Base-by-base conservation (phyloP, 1,140 invertebrate genomes). In the Zaprionus africanus region DNA sequence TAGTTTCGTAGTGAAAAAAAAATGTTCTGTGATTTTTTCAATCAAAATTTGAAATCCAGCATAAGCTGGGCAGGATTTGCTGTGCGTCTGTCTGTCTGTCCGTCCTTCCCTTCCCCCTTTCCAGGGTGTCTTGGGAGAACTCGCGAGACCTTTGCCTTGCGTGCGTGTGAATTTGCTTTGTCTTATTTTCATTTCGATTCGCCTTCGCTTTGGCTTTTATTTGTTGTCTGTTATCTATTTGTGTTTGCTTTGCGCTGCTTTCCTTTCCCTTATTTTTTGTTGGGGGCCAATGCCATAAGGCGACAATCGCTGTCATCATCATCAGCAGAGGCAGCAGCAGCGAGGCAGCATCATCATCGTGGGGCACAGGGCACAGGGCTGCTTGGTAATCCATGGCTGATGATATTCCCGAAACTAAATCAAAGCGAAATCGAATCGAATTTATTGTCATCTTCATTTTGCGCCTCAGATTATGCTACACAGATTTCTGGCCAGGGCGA, bases 391-490 rank as follows among this genome's bases (percentile, higher is more conserved):
- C 81, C 85, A 79, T 74, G 82, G 72, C 79, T 88, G 85, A 90
- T 90, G 85, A 88, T 88, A 82, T 90, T 85, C 81, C 75, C 85
- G 78, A 88, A 88, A 90, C 86, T 90, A 90, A 90, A 90, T 90
- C 85, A 90, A 90, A 90, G 84, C 79, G 73, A 88, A 88, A 88
- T 88, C 84, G 85, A 90, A 90, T 86, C 86, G 86, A 90, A 90
- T 90, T 90, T 85, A 90, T 90, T 90, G 85, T 90, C 85, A 82
- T 85, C 85, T 90, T 76, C 86, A 85, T 90, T 90, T 90, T 90
- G 85, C 69, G 85, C 86, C 85, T 90, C 67, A 85, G 78, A 84
- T 90, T 90, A 90, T 90, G 86, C 79, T 68, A 85, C 81, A 87
- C 81, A 79, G 75, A 81, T 81, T 81, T 62, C 41, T 51, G 31